Percentiles rank a stretch among this genome's conserved stretches.
phyloP scores from a whole-genome alignment of 2,888 invertebrate genomes.

The Leucophora obtusa region DNA sequence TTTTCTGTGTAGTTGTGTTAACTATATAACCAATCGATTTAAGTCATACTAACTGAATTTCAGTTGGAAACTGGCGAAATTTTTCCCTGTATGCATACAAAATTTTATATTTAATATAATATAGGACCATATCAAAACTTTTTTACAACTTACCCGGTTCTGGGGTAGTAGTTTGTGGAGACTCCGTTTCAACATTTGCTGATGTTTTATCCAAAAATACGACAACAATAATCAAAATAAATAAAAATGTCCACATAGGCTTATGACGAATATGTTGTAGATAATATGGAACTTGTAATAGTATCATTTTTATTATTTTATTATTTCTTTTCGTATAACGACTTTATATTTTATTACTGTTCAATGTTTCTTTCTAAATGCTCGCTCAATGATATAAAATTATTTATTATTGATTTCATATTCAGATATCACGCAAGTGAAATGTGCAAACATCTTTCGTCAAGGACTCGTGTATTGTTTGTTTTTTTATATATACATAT shows the following conservation, averaged over 20 bases:
- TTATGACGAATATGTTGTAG: slow-evolving; percentile 73
- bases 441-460: slow-evolving; percentile 35
- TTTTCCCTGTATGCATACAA: too few relatives aligned
- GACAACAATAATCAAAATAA: slow-evolving; percentile 72
- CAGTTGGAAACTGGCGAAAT: too few relatives aligned
- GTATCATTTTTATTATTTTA: slow-evolving; percentile 48
- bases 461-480: slow-evolving; percentile 38
- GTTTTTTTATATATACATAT: background rate
- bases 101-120: too few relatives aligned
- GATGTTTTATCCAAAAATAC: slow-evolving; percentile 72
- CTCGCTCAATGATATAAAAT: background rate
- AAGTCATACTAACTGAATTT: too few relatives aligned
- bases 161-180: slow-evolving; percentile 73
- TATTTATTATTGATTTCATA: slow-evolving; percentile 33
- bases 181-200: slow-evolving; percentile 68
- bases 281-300: slow-evolving; percentile 53
- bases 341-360: background rate
- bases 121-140: too few relatives aligned
- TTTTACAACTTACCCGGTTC: slow-evolving; percentile 75
- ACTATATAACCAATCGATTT: too few relatives aligned
- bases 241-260: slow-evolving; percentile 72
- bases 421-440: slow-evolving; percentile 21
- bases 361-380: background rate
- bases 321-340: background rate
- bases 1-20: too few relatives aligned